phyloP scores from a whole-genome alignment of 1,140 invertebrate species.

The Scylla paramamosain region DNA sequence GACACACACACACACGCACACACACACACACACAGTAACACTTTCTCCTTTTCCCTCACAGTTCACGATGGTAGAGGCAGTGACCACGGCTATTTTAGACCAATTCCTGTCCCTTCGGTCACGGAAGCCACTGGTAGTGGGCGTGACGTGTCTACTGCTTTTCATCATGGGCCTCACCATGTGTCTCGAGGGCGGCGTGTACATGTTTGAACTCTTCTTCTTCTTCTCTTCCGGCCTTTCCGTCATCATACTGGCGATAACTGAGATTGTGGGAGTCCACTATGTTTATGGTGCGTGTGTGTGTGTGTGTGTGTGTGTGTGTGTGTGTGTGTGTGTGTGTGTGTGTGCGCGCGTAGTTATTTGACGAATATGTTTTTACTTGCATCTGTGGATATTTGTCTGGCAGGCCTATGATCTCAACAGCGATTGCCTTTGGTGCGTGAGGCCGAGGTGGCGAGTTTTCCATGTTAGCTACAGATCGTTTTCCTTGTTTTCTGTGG shows the following conservation, averaged over 20 bases:
- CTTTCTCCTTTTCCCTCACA: slow-evolving; percentile 77
- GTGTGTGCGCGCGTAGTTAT: too few relatives aligned
- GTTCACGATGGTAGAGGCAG: slow-evolving; percentile 91
- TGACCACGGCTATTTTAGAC: slow-evolving; percentile 89
- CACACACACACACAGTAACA: too few relatives aligned
- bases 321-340: slow-evolving; percentile 14
- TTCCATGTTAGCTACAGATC: too few relatives aligned
- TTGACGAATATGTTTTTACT: too few relatives aligned
- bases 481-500: too few relatives aligned
- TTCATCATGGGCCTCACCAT: slow-evolving; percentile 85
- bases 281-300: slow-evolving; percentile 73
- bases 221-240: slow-evolving; percentile 73
- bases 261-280: slow-evolving; percentile 53
- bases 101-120: slow-evolving; percentile 87
- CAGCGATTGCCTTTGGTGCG: too few relatives aligned
- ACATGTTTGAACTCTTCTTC: slow-evolving; percentile 94
- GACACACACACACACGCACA: too few relatives aligned
- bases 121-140: slow-evolving; percentile 72
- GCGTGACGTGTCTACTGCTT: slow-evolving; percentile 90
- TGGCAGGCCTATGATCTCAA: too few relatives aligned
- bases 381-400: too few relatives aligned
- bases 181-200: slow-evolving; percentile 90
- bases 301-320: neutral
- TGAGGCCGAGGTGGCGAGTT: too few relatives aligned
- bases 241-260: slow-evolving; percentile 70